Evolutionary conservation across 2,888 invertebrate species (phyloP), one percentile per base, ranked within the genome.

Genomic region (Oscheius sp.): DNA sequence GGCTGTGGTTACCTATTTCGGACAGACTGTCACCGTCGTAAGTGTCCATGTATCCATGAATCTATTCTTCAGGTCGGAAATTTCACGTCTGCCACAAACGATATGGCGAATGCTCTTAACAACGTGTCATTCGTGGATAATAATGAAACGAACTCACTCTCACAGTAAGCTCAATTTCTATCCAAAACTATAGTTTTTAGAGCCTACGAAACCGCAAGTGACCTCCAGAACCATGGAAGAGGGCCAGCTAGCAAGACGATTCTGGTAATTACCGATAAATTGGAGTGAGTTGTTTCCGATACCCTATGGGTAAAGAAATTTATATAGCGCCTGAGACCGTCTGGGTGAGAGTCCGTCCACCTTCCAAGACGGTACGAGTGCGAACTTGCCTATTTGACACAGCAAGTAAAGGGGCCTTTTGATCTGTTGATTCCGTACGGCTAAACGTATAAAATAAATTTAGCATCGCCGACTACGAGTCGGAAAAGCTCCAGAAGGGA

Each of bases 201-300:
- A n/a, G 78, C 77, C 7, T 81, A 81, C 50, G 76, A 76, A 51
- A 63, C 76, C 55, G 79, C 79, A 1, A 57, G 70, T 21, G 62
- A 62, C 37, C 71, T 77, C 37, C 75, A 79, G 47, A 50, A 48
- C 48, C 59, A 75, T 21, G 79, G 76, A 3, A 62, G 80, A 51
- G 9, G 2, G 5, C 73, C 63, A 42, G 76, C 80, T 1, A 81
- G 79, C 47, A 79, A 76, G 55, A 81, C 78, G 10, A 1, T 79
- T 3, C 70, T 81, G 51, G 42, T 81, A 1, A 73, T 81, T 5
- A 79, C 80, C 0, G 80, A 81, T 37, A 73, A 59, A 1, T 48
- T 81, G 50, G 79, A 81, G 80, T 81, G 63, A 68, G 71, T 58
- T 32, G 1, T 42, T 48, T 58, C 37, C 11, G 32, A 35, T 21